phyloP scores from a whole-genome alignment of 1,140 invertebrate species.

The Philopotamus ludificatus region DNA sequence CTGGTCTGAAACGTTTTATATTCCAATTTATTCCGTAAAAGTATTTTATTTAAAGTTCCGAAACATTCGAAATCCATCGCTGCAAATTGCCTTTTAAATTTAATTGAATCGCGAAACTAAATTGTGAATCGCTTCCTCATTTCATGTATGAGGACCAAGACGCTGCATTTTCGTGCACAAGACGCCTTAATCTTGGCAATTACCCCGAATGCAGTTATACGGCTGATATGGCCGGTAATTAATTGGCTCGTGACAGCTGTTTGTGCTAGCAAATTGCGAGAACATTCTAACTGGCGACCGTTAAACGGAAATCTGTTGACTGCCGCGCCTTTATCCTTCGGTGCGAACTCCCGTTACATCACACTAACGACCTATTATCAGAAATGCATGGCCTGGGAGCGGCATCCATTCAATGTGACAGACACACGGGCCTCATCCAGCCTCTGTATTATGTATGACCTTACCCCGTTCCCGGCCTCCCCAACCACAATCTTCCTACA shows the following conservation, averaged over 20 bases:
- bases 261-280: neutral
- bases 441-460: slow-evolving; percentile 13
- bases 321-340: neutral
- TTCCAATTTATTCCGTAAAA: neutral
- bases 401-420: neutral
- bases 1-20: too few species aligned
- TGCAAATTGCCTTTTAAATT: neutral
- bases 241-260: neutral
- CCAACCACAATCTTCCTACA: neutral
- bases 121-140: neutral
- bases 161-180: too few species aligned
- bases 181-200: too few species aligned
- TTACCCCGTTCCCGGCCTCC: neutral
- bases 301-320: neutral
- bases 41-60: neutral
- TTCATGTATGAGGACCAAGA: neutral
- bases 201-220: too few species aligned
- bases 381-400: neutral
- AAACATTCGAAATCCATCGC: neutral
- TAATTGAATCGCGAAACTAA: neutral
- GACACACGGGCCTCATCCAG: neutral
- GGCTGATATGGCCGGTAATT: neutral
- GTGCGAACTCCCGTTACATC: neutral
- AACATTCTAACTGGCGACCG: neutral
- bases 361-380: slow-evolving; percentile 1